Evolutionary conservation across 2,797 vertebrate genomes (phyloP), one percentile per base, ranked within the genome.

Genomic region (Anabacerthia variegaticeps): DNA sequence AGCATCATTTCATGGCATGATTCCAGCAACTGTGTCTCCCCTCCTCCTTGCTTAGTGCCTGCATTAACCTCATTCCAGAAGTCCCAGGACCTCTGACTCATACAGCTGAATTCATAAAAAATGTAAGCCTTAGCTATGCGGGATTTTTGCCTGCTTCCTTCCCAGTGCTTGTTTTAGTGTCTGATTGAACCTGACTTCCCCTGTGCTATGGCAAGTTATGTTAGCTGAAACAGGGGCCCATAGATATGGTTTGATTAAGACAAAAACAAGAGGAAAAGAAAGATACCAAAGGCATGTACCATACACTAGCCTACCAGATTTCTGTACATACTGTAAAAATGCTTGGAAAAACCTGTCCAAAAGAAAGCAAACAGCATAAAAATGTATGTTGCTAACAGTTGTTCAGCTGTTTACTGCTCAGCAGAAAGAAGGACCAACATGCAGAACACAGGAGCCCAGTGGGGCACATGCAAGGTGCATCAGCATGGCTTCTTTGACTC

Each of bases 51-150:
- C 72, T 94, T 87, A 20, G 8, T 46, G 81, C 68, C 46, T 56
- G 49, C 91, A 92, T 91, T 92, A 95, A 94, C 93, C 96, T 97
- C 93, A 90, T 91, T 93, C 79, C 51, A 88, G 94, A 95, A 96
- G 94, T 87, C 84, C 85, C 22, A 58, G 94, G 85, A 87, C 95
- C 86, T 96, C 92, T 84, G 82, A 96, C 61, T 97, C 94, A 69
- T 93, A 71, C 56, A 73, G 32, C 66, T 27, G 80, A 93, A 95
- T 92, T 93, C 88, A 95, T 93, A 54, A 95, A 88, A 96, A 95
- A 95, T 74, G 86, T 37, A 89, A 94, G 46, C 6, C 74, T 74
- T 80, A 1, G 0, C 69, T 73, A 19, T 16, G 72, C 41, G 54
- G 85, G 88, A 92, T 89, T 85, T 62, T 66, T 79, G 78, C 73